Evolutionary conservation across 2,888 invertebrate species (phyloP).

Genomic region (Sphaerophoria taeniata): DNA sequence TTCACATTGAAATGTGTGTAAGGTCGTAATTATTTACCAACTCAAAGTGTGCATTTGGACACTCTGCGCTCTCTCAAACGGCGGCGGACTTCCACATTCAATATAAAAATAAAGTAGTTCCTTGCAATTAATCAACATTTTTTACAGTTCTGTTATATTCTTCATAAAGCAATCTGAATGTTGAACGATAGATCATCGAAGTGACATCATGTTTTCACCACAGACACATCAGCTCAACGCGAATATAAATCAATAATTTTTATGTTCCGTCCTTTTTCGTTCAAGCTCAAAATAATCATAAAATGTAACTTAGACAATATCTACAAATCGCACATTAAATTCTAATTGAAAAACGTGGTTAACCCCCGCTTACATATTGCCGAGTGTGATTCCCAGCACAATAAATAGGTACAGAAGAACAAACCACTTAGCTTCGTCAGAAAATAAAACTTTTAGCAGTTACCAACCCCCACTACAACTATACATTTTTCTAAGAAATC

Average conservation of each 20-base stretch:
- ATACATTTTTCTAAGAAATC: constrained; percentile 10
- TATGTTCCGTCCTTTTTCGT: neutral
- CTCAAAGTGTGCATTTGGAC: no score
- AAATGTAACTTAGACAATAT: neutral
- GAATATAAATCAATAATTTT: neutral
- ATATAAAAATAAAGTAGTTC: no score
- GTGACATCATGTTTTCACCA: no score
- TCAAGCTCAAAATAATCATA: neutral
- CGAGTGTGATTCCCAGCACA: constrained; percentile 10
- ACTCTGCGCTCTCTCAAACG: no score
- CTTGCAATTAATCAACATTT: no score
- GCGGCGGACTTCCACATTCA: no score
- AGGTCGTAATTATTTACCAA: no score
- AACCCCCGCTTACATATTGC: neutral
- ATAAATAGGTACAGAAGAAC: neutral
- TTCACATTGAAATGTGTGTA: no score
- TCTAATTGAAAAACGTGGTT: constrained; percentile 37
- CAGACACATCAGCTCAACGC: neutral
- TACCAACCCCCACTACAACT: neutral
- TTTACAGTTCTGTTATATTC: no score
- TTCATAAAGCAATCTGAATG: no score
- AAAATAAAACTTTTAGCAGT: neutral
- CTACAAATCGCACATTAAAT: constrained; percentile 22
- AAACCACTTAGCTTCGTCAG: neutral
- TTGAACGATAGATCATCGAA: no score